phyloP scores from a whole-genome alignment of 2,888 invertebrate species.

The Drosophila neoperkinsi region DNA sequence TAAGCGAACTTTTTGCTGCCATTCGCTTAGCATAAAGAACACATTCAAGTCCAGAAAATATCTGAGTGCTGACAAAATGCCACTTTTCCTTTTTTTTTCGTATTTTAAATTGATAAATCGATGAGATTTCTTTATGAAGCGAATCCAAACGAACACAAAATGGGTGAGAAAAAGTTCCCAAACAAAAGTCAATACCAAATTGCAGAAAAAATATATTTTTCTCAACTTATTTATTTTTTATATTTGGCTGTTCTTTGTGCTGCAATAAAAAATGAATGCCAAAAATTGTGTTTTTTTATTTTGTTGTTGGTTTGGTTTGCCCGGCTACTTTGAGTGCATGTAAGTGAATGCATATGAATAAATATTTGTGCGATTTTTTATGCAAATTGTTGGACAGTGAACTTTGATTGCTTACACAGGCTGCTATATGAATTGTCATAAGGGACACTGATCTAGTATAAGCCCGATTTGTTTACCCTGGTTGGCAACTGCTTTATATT shows the following conservation, averaged over 20 bases:
- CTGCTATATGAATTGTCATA: conserved; percentile 6
- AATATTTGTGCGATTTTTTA: conserved; percentile 61
- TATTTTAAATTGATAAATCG: conserved; percentile 66
- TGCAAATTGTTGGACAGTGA: conserved; percentile 43
- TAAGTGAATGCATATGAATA: conserved; percentile 75
- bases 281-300: conserved; percentile 23
- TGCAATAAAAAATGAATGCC: conserved; percentile 66
- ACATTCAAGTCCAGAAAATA: conserved; percentile 51
- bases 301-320: conserved; percentile 8
- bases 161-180: conserved; percentile 50
- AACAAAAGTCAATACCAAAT: conserved; percentile 49
- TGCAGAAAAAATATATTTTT: conserved; percentile 21
- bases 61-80: conserved; percentile 22
- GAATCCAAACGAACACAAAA: conserved; percentile 46
- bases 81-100: conserved; percentile 23
- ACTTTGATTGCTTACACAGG: conserved; percentile 30
- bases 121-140: conserved; percentile 66
- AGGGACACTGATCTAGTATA: background rate
- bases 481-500: background rate
- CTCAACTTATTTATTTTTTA: conserved; percentile 6
- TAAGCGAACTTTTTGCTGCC: conserved; percentile 1
- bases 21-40: conserved; percentile 61
- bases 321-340: conserved; percentile 50
- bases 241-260: conserved; percentile 16
- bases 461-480: background rate